Conservation (phyloP, 2,888 invertebrate species). For the Pemphredon lugubris region DNA sequence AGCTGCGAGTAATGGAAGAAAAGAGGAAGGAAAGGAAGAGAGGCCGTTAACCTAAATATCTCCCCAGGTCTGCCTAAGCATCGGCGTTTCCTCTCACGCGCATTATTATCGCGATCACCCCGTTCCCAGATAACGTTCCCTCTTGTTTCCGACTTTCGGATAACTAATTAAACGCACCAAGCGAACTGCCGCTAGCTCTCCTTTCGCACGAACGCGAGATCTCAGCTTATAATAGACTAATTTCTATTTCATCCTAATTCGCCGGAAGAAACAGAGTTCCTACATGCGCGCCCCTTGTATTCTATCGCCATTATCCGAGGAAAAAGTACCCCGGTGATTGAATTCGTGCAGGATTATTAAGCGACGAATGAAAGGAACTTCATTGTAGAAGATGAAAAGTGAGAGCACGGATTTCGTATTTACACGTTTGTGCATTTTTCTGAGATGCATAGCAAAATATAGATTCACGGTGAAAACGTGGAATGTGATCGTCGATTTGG, state of each 20-base stretch:
- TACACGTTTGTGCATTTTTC: background rate
- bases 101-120: slow-evolving; percentile 58
- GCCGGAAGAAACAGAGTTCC: background rate
- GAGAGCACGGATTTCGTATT: slow-evolving; percentile 15
- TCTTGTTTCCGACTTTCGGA: slow-evolving; percentile 57
- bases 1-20: slow-evolving; percentile 25
- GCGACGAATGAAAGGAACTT: slow-evolving; percentile 38
- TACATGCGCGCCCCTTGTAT: background rate
- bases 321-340: slow-evolving; percentile 1
- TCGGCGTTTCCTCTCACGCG: slow-evolving; percentile 38
- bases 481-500: too few species aligned
- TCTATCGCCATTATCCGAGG: background rate
- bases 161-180: slow-evolving; percentile 38
- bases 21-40: slow-evolving; percentile 35
- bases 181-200: slow-evolving; percentile 20
- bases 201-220: slow-evolving; percentile 47
- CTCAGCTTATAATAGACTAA: background rate
- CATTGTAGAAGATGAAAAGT: slow-evolving; percentile 25
- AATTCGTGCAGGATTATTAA: slow-evolving; percentile 9
- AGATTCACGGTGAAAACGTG: too few species aligned
- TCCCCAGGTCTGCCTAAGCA: slow-evolving; percentile 21
- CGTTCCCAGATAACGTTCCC: slow-evolving; percentile 61
- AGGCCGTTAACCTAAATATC: slow-evolving; percentile 57
- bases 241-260: slow-evolving; percentile 9
- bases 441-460: background rate